Conservation (phyloP, 1,140 invertebrate genomes). For the Ostrea denselamellosa region DNA sequence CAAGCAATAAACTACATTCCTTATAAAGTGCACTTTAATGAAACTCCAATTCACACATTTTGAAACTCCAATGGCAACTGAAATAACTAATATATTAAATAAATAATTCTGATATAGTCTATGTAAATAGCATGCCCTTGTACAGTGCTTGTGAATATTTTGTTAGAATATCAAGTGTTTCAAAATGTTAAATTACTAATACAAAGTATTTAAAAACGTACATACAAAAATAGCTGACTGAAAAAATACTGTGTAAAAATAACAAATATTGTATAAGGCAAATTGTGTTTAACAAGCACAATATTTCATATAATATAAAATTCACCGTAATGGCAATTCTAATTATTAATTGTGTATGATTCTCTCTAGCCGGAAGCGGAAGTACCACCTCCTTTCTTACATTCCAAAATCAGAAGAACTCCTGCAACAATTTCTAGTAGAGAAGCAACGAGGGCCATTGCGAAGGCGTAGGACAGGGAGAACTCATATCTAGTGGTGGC, state of each 20-base stretch:
- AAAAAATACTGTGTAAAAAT: not conserved
- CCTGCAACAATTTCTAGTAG: slow-evolving; percentile 48
- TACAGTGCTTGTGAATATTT: not conserved
- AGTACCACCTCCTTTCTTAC: slow-evolving; percentile 41
- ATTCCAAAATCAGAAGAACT: slow-evolving; percentile 47
- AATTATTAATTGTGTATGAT: not conserved
- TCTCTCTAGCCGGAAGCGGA: slow-evolving; percentile 34
- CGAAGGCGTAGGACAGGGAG: slow-evolving; percentile 47
- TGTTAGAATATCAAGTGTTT: not conserved
- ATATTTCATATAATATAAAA: not conserved
- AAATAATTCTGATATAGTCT: too few relatives aligned
- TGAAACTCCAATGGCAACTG: too few relatives aligned
- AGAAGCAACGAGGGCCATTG: slow-evolving; percentile 40
- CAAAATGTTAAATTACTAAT: not conserved
- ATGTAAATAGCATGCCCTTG: not conserved
- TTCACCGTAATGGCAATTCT: not conserved
- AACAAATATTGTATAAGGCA: not conserved
- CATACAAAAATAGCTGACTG: not conserved
- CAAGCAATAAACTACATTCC: too few relatives aligned
- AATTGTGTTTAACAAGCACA: not conserved
- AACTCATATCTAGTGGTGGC: not conserved
- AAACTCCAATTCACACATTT: too few relatives aligned
- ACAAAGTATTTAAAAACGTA: not conserved
- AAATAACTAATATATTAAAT: too few relatives aligned
- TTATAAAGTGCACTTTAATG: too few relatives aligned